phyloP scores from a whole-genome alignment of 2,888 invertebrate genomes.

The Xestobium rufovillosum region DNA sequence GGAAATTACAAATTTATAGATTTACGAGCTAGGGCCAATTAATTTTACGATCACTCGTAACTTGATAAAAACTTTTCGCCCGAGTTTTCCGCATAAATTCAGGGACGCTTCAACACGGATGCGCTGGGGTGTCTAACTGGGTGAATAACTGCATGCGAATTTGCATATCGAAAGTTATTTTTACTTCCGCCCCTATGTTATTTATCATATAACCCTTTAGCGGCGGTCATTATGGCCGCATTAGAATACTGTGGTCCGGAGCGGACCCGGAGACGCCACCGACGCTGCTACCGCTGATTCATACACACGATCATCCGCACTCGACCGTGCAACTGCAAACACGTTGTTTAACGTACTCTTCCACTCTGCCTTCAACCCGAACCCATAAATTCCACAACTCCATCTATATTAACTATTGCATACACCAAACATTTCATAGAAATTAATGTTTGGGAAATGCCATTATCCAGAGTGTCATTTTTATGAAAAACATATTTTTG shows the following conservation, averaged over 20 bases:
- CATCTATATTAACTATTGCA: too few species aligned
- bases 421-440: too few species aligned
- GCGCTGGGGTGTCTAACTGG: slow-evolving; percentile 37
- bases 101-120: neutral
- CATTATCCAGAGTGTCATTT: too few species aligned
- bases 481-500: too few species aligned
- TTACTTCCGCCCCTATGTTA: slow-evolving; percentile 42
- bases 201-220: slow-evolving; percentile 41
- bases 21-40: slow-evolving; percentile 39
- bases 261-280: neutral
- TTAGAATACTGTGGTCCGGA: too few species aligned
- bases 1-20: slow-evolving; percentile 38
- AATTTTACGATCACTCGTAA: slow-evolving; percentile 37
- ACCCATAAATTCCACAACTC: too few species aligned
- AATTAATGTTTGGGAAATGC: too few species aligned
- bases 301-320: neutral
- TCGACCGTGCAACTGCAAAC: too few species aligned
- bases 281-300: slow-evolving; percentile 1
- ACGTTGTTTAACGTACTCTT: too few species aligned
- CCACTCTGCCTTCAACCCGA: too few species aligned
- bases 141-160: slow-evolving; percentile 41
- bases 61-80: slow-evolving; percentile 29
- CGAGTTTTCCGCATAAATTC: too few species aligned
- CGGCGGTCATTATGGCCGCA: slow-evolving; percentile 8
- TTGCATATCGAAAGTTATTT: slow-evolving; percentile 43